A percentile compares a stretch with the other conserved stretches of the same genome.
Evolutionary conservation across 2,888 invertebrate species (phyloP).

Genomic region (Amblyteles armatorius): DNA sequence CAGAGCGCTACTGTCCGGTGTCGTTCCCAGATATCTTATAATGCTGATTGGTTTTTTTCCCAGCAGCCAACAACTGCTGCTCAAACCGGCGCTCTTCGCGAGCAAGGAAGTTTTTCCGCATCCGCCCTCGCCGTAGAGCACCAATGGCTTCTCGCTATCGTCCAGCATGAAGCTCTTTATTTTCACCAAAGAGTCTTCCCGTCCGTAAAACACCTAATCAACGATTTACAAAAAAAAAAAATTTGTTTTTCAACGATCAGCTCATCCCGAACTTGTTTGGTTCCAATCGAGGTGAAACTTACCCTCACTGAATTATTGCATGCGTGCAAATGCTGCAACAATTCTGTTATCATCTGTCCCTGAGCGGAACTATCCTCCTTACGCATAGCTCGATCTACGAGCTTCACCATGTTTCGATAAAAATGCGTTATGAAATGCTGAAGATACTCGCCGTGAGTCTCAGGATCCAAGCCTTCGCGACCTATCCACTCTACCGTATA

Average conservation of each 20-base stretch:
- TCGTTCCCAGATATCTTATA: constrained; percentile 97
- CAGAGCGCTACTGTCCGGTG: constrained; percentile 97
- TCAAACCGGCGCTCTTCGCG: constrained; percentile 95
- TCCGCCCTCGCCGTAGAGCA: constrained; percentile 97
- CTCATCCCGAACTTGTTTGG: background rate
- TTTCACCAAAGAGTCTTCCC: constrained; percentile 93
- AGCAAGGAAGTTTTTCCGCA: constrained; percentile 99
- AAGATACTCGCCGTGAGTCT: constrained; percentile 97
- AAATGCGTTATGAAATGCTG: constrained; percentile 97
- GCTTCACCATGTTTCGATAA: constrained; percentile 95
- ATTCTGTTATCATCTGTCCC: constrained; percentile 97
- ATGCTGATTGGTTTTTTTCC: constrained; percentile 93
- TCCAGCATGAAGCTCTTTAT: constrained; percentile 94
- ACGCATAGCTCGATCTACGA: constrained; percentile 97
- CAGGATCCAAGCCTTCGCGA: constrained; percentile 95
- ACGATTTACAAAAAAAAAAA: background rate
- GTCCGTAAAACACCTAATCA: constrained; percentile 93
- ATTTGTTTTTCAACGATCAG: background rate
- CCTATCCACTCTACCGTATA: constrained; percentile 99
- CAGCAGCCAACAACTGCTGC: constrained; percentile 90
- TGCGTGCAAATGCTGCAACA: constrained; percentile 97
- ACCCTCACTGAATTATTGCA: constrained; percentile 96
- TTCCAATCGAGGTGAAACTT: constrained; percentile 45
- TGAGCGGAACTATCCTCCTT: constrained; percentile 98
- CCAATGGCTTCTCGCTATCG: constrained; percentile 94